These are phyloP conservation scores for Cassiopea andromeda DNA, from an alignment of 30 jellyfish, hydroid and myxozoan genomes.

Conservation along the genomic window DNA sequence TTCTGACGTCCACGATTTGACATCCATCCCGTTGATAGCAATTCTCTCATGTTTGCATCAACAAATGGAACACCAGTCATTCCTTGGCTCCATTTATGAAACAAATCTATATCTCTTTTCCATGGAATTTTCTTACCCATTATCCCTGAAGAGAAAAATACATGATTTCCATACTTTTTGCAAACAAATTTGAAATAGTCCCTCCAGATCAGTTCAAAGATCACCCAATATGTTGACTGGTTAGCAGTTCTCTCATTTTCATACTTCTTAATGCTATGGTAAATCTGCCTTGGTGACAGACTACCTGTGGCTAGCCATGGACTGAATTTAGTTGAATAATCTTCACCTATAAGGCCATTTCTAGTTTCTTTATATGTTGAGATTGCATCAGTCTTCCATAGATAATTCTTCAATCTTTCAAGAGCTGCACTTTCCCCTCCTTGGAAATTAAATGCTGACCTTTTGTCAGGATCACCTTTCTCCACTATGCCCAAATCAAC, in stretches of 20 bases:
- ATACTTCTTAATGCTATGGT: slow-evolving; percentile 20
- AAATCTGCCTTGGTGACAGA: slow-evolving; percentile 71
- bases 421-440: slow-evolving; percentile 74
- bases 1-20: slow-evolving; percentile 83
- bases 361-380: slow-evolving; percentile 75
- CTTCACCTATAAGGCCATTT: slow-evolving; percentile 70
- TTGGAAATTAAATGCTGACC: slow-evolving; percentile 53
- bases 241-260: slow-evolving; percentile 26
- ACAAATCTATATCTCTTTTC: slow-evolving; percentile 57
- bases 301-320: slow-evolving; percentile 83
- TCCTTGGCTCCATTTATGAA: slow-evolving; percentile 77
- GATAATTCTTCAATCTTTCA: slow-evolving; percentile 28
- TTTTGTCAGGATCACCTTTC: slow-evolving; percentile 3
- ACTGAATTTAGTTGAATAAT: slow-evolving; percentile 77
- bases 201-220: slow-evolving; percentile 80
- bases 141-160: slow-evolving; percentile 59
- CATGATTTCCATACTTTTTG: slow-evolving; percentile 58
- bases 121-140: slow-evolving; percentile 65
- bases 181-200: slow-evolving; percentile 78
- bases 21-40: slow-evolving; percentile 83
- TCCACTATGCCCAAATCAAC: slow-evolving; percentile 24
- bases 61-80: slow-evolving; percentile 83
- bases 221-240: slow-evolving; percentile 81
- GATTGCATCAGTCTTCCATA: slow-evolving; percentile 74
- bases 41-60: slow-evolving; percentile 84